Conservation (phyloP, 2,888 invertebrate genomes). For the Monopis laevigella region DNA sequence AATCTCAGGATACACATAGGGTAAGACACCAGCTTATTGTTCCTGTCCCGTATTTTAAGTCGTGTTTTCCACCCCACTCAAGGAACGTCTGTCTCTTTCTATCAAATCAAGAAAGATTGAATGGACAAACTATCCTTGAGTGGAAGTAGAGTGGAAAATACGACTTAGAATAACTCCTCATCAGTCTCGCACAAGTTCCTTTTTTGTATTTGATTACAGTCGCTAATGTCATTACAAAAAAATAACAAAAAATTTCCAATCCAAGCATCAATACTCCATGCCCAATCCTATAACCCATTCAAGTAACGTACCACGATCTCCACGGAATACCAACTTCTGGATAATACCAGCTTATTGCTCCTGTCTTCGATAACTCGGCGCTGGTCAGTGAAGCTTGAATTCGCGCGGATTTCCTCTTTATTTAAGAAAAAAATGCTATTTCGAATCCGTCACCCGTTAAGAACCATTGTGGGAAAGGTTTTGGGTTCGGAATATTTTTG, state of each 20-base stretch:
- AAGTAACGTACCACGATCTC: slow-evolving; percentile 11
- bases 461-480: slow-evolving; percentile 30
- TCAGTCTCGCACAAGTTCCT: no score
- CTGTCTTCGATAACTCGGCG: slow-evolving; percentile 13
- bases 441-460: slow-evolving; percentile 18
- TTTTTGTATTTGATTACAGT: no score
- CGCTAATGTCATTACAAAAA: no score
- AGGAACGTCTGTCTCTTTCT: no score
- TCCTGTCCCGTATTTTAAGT: no score
- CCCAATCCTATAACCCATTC: slow-evolving; percentile 11
- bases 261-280: slow-evolving; percentile 1
- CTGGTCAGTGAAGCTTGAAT: slow-evolving; percentile 14
- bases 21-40: no score
- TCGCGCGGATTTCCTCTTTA: slow-evolving; percentile 18
- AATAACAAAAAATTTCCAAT: slow-evolving; percentile 2
- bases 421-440: slow-evolving; percentile 28
- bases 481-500: not conserved
- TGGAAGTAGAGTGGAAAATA: no score
- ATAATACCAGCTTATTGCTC: slow-evolving; percentile 14
- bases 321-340: slow-evolving; percentile 12
- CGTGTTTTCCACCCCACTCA: no score
- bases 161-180: no score
- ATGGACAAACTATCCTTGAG: no score
- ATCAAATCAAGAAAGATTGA: no score
- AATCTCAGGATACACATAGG: no score